Conservation (phyloP, 2,797 vertebrate species). For the Simalia tracyae region DNA sequence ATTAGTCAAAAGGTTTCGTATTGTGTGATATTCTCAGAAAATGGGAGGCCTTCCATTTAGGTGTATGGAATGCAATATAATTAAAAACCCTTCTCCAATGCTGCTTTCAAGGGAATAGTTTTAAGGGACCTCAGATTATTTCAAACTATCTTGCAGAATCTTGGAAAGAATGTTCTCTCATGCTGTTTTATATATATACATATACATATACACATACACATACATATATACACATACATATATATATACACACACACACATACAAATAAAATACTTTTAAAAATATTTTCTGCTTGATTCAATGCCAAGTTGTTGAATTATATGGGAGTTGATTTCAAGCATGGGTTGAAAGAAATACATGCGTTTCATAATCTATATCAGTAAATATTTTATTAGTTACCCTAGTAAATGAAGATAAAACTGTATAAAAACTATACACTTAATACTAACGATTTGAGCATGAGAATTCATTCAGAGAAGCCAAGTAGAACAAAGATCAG, state of each 20-base stretch:
- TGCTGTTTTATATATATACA: neutral
- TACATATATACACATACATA: neutral
- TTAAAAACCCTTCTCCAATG: neutral
- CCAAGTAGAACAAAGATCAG: neutral
- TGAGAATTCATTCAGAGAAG: neutral
- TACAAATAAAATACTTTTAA: neutral
- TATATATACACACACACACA: neutral
- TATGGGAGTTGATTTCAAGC: neutral
- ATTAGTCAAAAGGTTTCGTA: neutral
- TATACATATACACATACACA: neutral
- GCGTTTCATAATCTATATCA: neutral
- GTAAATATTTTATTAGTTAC: neutral
- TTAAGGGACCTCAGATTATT: neutral
- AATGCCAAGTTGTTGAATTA: neutral
- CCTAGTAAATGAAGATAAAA: neutral
- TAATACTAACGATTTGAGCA: neutral
- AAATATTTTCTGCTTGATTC: neutral
- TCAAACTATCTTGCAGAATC: neutral
- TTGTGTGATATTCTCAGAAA: neutral
- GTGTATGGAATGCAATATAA: neutral
- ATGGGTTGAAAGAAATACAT: neutral
- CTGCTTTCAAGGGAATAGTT: neutral
- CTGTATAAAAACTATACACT: neutral
- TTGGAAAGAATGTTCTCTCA: neutral
- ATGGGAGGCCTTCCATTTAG: neutral